A percentile compares a stretch with the other conserved stretches of the same genome.
phyloP scores from a whole-genome alignment of 1,140 invertebrate genomes.

The Drosophila ficusphila region DNA sequence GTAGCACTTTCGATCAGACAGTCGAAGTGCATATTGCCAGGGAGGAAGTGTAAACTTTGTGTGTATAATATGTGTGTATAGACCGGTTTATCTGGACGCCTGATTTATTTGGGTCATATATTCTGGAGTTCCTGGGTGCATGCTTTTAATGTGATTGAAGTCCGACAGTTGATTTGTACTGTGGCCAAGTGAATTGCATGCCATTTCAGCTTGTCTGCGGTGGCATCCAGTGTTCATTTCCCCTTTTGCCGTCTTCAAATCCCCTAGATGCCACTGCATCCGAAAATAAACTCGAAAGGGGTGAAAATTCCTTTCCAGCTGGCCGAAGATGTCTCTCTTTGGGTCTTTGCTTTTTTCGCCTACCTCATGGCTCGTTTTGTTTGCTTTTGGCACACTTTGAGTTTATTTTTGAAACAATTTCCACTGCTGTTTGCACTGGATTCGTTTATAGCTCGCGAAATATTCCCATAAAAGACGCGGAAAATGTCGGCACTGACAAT shows the following conservation, averaged over 20 bases:
- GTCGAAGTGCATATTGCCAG: constrained; percentile 34
- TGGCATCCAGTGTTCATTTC: constrained; percentile 8
- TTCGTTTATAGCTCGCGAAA: constrained; percentile 18
- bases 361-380: constrained; percentile 3
- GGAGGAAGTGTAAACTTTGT: not conserved
- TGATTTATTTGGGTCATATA: constrained; percentile 58
- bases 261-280: constrained; percentile 26
- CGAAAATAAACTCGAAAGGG: constrained; percentile 42
- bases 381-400: constrained; percentile 66
- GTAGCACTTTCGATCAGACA: constrained; percentile 55
- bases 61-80: constrained; percentile 21
- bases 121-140: constrained; percentile 19
- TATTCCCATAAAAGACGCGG: constrained; percentile 33
- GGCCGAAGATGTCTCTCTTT: constrained; percentile 44
- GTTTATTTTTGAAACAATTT: constrained; percentile 70
- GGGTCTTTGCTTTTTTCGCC: constrained; percentile 21
- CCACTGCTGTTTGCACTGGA: constrained; percentile 16
- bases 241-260: constrained; percentile 23
- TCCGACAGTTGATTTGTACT: constrained; percentile 70
- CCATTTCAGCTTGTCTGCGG: constrained; percentile 24
- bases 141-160: constrained; percentile 70
- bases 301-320: constrained; percentile 40
- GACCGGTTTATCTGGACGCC: constrained; percentile 53
- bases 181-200: constrained; percentile 51
- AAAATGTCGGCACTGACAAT: constrained; percentile 43